These are phyloP conservation scores for Pandemis corylana DNA, from an alignment of 2,888 invertebrate genomes.

Conservation along the genomic window DNA sequence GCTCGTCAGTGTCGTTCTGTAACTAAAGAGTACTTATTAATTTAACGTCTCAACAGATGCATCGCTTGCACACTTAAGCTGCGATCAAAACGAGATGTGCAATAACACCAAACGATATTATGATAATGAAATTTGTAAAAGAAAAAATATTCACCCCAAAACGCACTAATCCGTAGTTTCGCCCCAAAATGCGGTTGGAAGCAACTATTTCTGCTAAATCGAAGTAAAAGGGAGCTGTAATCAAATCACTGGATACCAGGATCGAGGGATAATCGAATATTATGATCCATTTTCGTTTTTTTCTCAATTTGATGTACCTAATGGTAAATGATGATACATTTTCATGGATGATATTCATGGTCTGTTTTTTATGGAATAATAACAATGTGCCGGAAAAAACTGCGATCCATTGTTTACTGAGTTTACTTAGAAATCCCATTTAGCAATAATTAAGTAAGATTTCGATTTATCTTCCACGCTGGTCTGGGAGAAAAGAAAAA, in stretches of 20 bases:
- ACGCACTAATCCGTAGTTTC: constrained; percentile 63
- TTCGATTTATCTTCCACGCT: too few species aligned
- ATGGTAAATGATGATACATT: constrained; percentile 47
- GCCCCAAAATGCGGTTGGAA: constrained; percentile 71
- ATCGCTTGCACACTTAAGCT: constrained; percentile 43
- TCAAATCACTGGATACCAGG: constrained; percentile 63
- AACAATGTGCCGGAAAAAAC: neutral
- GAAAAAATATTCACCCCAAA: constrained; percentile 68
- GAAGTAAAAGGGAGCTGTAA: constrained; percentile 74
- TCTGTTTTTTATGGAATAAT: constrained; percentile 1
- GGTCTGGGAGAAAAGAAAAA: too few species aligned
- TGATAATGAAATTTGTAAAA: constrained; percentile 68
- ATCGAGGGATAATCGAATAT: constrained; percentile 69
- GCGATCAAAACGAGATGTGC: constrained; percentile 48
- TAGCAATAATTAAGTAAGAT: neutral
- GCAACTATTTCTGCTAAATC: constrained; percentile 74
- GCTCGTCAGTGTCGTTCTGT: too few species aligned
- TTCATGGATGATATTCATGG: constrained; percentile 5
- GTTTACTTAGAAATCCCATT: neutral
- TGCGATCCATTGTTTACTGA: neutral
- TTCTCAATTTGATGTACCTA: constrained; percentile 47
- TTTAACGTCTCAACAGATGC: constrained; percentile 40
- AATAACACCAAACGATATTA: constrained; percentile 58
- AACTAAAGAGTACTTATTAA: neutral
- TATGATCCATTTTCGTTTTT: constrained; percentile 68